Percentiles rank a stretch among this genome's conserved stretches.
phyloP scores from a whole-genome alignment of 2,797 vertebrate species.

The Halcyon leucocephala region DNA sequence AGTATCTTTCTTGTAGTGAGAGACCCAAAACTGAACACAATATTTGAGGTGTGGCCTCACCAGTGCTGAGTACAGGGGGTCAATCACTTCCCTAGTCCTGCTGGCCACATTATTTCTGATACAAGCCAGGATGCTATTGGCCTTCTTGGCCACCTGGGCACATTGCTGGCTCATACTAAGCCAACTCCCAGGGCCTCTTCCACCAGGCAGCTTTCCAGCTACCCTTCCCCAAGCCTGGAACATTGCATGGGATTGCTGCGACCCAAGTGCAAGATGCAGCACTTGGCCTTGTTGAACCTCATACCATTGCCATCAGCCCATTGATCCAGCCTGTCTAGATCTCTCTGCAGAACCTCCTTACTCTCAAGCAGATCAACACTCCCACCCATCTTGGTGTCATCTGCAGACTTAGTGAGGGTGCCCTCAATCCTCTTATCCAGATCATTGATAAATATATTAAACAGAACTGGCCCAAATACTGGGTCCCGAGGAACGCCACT shows the following conservation, averaged over 20 bases:
- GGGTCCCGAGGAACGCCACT: neutral
- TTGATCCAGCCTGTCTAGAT: neutral
- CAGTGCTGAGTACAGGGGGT: rapidly evolving
- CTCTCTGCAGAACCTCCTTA: neutral
- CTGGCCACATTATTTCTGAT: neutral
- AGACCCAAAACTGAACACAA: neutral
- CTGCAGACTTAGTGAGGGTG: neutral
- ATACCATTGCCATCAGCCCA: neutral
- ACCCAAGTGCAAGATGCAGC: neutral
- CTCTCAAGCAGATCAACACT: neutral
- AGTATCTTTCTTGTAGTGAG: neutral
- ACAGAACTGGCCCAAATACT: neutral
- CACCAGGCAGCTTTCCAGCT: too few relatives aligned
- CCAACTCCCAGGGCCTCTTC: too few relatives aligned
- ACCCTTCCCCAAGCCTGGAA: too few relatives aligned
- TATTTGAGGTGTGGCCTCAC: rapidly evolving
- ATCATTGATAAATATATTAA: too few relatives aligned
- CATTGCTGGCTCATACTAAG: too few relatives aligned
- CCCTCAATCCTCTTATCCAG: too few relatives aligned
- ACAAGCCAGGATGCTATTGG: too few relatives aligned
- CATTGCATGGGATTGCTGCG: too few relatives aligned
- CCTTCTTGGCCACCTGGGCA: too few relatives aligned
- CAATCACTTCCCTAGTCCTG: rapidly evolving
- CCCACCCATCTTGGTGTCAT: rapidly evolving
- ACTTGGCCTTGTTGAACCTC: neutral